Evolutionary conservation across 2,113 vertebrate genomes (phyloP).

Genomic region (Microtus oregoni): DNA sequence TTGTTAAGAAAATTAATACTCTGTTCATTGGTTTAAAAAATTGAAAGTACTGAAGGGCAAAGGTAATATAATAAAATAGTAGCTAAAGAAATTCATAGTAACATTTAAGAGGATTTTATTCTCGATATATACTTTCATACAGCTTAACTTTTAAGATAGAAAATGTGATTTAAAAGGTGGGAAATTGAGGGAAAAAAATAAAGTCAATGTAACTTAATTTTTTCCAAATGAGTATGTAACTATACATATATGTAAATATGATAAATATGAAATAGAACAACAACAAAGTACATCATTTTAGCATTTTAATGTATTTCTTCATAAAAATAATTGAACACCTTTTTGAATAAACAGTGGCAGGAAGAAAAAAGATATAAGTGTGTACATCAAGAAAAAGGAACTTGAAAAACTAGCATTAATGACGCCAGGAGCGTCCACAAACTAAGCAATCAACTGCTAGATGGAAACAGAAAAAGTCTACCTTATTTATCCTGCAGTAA

Average conservation of each 20-base stretch:
- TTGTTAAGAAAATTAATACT: constrained; percentile 17
- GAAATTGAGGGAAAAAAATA: not conserved
- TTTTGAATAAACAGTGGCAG: not conserved
- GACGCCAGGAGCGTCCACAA: not conserved
- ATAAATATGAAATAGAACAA: not conserved
- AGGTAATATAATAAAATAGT: not conserved
- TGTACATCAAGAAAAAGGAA: not conserved
- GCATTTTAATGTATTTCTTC: not conserved
- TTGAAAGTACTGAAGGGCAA: constrained; percentile 19
- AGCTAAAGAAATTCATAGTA: not conserved
- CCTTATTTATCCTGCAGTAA: constrained; percentile 53
- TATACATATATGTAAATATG: not conserved
- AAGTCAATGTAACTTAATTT: not conserved
- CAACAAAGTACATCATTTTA: not conserved
- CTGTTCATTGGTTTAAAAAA: constrained; percentile 11
- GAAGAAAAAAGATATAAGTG: not conserved
- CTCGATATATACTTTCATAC: not conserved
- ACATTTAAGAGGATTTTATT: not conserved
- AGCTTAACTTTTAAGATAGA: not conserved
- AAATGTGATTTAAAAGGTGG: not conserved
- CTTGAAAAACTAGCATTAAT: constrained; percentile 1
- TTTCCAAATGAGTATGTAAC: not conserved
- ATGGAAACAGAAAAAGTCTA: not conserved
- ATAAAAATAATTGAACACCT: not conserved
- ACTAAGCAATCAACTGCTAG: constrained; percentile 5